Evolutionary conservation across 1,140 invertebrate genomes (phyloP), one percentile per base, ranked within the genome.

Genomic region (Saxidomus purpurata): DNA sequence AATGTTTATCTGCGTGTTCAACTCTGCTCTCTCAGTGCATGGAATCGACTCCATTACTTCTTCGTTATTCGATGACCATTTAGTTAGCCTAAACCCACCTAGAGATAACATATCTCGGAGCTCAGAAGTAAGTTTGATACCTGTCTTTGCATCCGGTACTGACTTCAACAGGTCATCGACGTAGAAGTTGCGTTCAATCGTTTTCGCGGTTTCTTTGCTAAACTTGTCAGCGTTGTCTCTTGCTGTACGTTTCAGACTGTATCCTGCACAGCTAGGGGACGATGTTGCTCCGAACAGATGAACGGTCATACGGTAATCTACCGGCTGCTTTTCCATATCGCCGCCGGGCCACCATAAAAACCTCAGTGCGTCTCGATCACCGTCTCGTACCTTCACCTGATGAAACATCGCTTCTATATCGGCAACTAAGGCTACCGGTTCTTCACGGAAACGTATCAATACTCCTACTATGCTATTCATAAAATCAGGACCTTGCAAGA

Each of bases 401-500:
- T 92, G 89, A 63, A 93, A 92, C 92, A 93, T 93, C 59, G 67
- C 49, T 38, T 89, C 40, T 8, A 93, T 91, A 87, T 91, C 86
- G 22, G 86, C 74, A 28, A 88, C 83, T 2, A 93, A 36, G 19
- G 92, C 92, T 11, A 94, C 81, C 28, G 61, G 79, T 36, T 91
- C 71, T 69, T 89, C 19, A 4, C 93, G 76, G 74, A 93, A 93
- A 28, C 84, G 76, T 0, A 90, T 40, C n/a, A 94, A 87, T 9
- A 93, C 89, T 38, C 84, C 93, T 19, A 93, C 61, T 19, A 94
- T 74, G 61, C 28, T 74, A 71, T n/a, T 77, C 90, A 96, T 96
- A 0, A 96, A 76, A 80, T 94, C 94, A 9, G 96, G 95, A 15
- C 94, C 94, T 9, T 85, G 34, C 0, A 92, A 55, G 22, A 95